Evolutionary conservation across 2,113 vertebrate species (phyloP).

Genomic region (Entosphenus tridentatus): DNA sequence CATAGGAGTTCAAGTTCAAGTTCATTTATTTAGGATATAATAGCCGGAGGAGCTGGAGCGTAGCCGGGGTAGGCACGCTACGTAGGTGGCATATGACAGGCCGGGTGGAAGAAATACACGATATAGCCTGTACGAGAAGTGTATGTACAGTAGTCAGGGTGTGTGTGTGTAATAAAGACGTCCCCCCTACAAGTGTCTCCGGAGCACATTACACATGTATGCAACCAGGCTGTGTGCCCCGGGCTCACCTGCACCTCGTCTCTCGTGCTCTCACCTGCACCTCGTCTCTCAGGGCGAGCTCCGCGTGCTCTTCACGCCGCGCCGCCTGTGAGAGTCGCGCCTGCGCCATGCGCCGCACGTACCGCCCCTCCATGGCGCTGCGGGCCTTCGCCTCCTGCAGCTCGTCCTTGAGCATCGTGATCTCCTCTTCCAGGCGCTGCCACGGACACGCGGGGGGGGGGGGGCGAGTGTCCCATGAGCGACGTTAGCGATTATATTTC

Average conservation of each 20-base stretch:
- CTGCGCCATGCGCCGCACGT: conserved; percentile 24
- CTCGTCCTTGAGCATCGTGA: conserved; percentile 28
- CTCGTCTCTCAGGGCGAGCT: conserved; percentile 17
- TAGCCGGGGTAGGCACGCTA: too few species aligned
- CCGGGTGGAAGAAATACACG: too few species aligned
- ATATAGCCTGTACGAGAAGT: too few species aligned
- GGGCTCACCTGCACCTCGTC: conserved; percentile 23
- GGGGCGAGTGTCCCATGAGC: too few species aligned
- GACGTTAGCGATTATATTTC: background rate
- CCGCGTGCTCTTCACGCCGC: conserved; percentile 23
- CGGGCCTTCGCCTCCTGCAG: conserved; percentile 31
- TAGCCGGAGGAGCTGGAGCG: too few species aligned
- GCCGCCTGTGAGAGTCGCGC: conserved; percentile 29
- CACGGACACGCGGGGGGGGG: background rate
- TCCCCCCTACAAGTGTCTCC: too few species aligned
- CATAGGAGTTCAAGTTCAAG: too few species aligned
- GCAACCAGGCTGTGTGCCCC: background rate
- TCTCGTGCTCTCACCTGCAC: conserved; percentile 1
- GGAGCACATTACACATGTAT: background rate
- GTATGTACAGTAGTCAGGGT: too few species aligned
- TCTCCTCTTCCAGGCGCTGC: conserved; percentile 24
- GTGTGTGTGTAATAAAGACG: too few species aligned
- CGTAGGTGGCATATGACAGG: too few species aligned
- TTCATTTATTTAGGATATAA: too few species aligned
- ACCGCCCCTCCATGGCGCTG: conserved; percentile 23